Evolutionary conservation across 2,113 vertebrate genomes (phyloP).

Genomic region (Brienomyrus longianalis): DNA sequence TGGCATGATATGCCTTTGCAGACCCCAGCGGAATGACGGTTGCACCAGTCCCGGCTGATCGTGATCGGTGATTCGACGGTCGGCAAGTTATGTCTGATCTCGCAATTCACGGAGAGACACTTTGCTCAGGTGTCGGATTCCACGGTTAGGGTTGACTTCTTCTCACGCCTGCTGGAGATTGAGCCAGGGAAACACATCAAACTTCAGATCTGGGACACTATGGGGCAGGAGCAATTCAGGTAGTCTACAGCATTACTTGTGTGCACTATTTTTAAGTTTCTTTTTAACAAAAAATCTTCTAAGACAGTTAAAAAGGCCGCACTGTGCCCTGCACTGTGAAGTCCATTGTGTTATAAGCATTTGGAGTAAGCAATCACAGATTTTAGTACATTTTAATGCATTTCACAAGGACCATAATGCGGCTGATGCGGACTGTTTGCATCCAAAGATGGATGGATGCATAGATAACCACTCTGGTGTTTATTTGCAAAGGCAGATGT

Average conservation of each 20-base stretch:
- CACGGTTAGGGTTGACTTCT: slow-evolving; percentile 91
- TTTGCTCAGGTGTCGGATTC: slow-evolving; percentile 57
- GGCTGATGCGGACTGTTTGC: too few species aligned
- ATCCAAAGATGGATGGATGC: background rate
- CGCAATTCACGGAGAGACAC: slow-evolving; percentile 86
- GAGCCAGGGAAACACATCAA: slow-evolving; percentile 89
- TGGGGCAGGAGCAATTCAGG: slow-evolving; percentile 86
- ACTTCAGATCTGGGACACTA: slow-evolving; percentile 85
- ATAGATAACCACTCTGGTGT: too few species aligned
- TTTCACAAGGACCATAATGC: too few species aligned
- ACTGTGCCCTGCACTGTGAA: too few species aligned
- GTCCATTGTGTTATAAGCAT: too few species aligned
- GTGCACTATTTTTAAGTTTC: too few species aligned
- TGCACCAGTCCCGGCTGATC: slow-evolving; percentile 59
- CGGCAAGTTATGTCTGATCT: slow-evolving; percentile 88
- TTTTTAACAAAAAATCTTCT: too few species aligned
- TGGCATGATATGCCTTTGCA: too few species aligned
- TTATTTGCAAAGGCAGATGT: too few species aligned
- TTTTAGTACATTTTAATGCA: too few species aligned
- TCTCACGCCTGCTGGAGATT: slow-evolving; percentile 91
- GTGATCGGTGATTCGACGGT: slow-evolving; percentile 93
- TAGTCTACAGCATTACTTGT: slow-evolving; percentile 26
- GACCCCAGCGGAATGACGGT: background rate
- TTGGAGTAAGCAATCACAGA: too few species aligned
- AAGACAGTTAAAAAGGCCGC: too few species aligned